Base-by-base conservation (phyloP, 2,113 vertebrate genomes). In the Psilopsiagon aymara region DNA sequence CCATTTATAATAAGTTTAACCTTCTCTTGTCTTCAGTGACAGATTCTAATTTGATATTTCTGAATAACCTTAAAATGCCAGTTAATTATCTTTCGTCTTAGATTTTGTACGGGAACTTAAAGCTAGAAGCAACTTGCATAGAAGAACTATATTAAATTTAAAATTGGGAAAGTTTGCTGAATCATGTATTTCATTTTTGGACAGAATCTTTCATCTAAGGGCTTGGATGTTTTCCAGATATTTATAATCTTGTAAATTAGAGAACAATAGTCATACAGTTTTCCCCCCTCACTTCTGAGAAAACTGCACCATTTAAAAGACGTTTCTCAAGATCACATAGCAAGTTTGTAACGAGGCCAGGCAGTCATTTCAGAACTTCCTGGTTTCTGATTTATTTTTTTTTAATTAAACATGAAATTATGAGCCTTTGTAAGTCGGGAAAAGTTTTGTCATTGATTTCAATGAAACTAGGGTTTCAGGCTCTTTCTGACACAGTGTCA, bases 41-140 rank as follows among this genome's bases (percentile, higher is more conserved):
- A 64, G 62, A 43, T 92, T 82, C 15, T 63, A 46, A 41, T 69
- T 92, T 88, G 82, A 39, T 95, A 74, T 81, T 95, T 93, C 63
- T 92, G 29, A 75, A 57, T 91, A 95, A 88, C 31, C 68, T 90
- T 75, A 93, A 92, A 96, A 92, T 75, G 52, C 33, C 73, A 84
- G 55, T 70, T 88, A 92, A 68, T 94, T 90, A 62, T 68, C 35
- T 81, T 88, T 90, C 52, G 41, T 70, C 29, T 84, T 80, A 74
- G 60, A 37, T 64, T 79, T 92, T 85, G 35, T 46, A 68, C 11
- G 79, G 64, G 21, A 96, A 41, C 0, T 1, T 49, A 31, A 68
- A 78, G 17, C n/a, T 84, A 49, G 53, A 71, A 81, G 18, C 18
- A 68, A 15, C 33, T 83, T 49, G 10, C 63, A 31, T 83, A 23